A percentile compares a stretch with the other conserved stretches of the same genome.
phyloP scores from a whole-genome alignment of 92 coral and sea anemone species.

The Galaxea fascicularis region DNA sequence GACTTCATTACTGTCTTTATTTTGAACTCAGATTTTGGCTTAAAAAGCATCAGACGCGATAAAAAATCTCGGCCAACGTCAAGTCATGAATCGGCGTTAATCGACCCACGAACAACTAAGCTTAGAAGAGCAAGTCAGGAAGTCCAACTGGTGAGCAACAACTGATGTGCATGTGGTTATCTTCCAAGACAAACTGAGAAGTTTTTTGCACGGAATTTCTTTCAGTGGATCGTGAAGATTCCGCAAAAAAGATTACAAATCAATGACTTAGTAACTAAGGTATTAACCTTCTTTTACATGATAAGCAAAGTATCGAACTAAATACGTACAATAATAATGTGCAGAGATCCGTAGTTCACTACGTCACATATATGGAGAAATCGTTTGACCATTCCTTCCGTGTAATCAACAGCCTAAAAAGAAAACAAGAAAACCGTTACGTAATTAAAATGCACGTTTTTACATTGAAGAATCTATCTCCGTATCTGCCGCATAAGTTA shows the following conservation, averaged over 20 bases:
- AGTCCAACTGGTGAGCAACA: too few species aligned
- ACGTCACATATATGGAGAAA: slow-evolving; percentile 87
- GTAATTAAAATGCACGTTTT: neutral
- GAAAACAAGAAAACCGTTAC: neutral
- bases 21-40: too few species aligned
- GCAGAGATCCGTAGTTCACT: slow-evolving; percentile 81
- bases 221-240: neutral
- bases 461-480: neutral
- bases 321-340: slow-evolving; percentile 82
- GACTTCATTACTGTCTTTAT: too few species aligned
- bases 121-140: too few species aligned
- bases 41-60: too few species aligned
- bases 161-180: too few species aligned
- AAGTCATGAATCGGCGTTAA: too few species aligned
- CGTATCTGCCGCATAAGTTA: too few species aligned
- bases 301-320: neutral
- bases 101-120: too few species aligned
- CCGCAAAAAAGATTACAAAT: neutral
- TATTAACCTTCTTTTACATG: too few species aligned
- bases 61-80: too few species aligned
- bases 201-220: neutral
- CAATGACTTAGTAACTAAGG: neutral
- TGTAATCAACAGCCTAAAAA: slow-evolving; percentile 84
- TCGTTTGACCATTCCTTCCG: slow-evolving; percentile 80
- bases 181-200: too few species aligned